Conservation (phyloP, 2,113 vertebrate species). For the Crotophaga sulcirostris region DNA sequence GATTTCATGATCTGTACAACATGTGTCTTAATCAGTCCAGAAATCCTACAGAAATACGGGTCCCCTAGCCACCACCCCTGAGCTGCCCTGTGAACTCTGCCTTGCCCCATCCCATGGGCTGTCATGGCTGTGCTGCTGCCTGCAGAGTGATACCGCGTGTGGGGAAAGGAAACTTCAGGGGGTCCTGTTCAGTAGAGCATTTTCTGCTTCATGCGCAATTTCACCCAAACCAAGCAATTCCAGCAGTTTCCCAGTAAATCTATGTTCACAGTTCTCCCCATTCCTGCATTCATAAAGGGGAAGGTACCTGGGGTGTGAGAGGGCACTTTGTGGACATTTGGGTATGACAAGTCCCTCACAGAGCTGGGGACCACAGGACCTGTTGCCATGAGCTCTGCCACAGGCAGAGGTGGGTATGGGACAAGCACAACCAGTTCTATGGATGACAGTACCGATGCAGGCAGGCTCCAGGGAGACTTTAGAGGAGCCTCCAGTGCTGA, state of each 20-base stretch:
- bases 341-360: not conserved
- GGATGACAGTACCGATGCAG: rapidly evolving
- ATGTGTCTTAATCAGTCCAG: not conserved
- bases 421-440: rapidly evolving
- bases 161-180: not conserved
- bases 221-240: not conserved
- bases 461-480: too few relatives aligned
- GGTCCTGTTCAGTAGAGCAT: not conserved
- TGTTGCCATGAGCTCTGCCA: not conserved
- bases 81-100: not conserved
- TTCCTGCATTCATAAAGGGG: not conserved
- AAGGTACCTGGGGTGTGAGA: not conserved
- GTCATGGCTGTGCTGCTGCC: not conserved
- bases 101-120: too few relatives aligned
- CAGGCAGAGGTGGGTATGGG: not conserved
- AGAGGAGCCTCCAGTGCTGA: too few relatives aligned
- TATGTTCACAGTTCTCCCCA: not conserved
- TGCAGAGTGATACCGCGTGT: not conserved
- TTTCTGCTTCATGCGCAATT: not conserved
- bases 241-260: not conserved
- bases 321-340: not conserved
- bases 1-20: not conserved
- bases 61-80: too few relatives aligned
- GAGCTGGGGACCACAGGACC: not conserved
- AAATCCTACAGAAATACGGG: too few relatives aligned